These are phyloP conservation scores for Struthidea cinerea DNA, from an alignment of 2,113 vertebrate genomes.

Conservation along the genomic window DNA sequence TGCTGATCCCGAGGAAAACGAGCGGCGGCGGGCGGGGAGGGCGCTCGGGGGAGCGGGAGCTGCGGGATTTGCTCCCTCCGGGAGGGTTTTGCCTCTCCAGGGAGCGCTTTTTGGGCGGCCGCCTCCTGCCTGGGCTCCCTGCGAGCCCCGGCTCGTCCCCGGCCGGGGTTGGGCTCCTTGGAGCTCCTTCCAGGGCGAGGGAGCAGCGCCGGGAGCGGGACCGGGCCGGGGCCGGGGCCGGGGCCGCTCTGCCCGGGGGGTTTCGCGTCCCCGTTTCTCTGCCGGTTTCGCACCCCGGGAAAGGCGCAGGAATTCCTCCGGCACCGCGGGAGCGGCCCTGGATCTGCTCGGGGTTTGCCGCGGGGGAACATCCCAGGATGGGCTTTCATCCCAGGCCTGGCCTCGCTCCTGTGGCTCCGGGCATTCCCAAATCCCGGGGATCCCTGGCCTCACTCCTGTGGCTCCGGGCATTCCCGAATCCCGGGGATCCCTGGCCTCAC, in stretches of 20 bases:
- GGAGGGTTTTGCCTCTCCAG: neutral
- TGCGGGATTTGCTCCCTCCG: neutral
- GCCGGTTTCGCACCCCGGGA: neutral
- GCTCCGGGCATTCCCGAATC: neutral
- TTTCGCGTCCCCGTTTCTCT: neutral
- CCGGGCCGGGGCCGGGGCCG: neutral
- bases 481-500: neutral
- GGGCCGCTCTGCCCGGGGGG: neutral
- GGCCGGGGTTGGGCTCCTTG: neutral
- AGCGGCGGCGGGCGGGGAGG: neutral
- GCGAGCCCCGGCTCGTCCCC: neutral
- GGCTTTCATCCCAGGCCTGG: neutral
- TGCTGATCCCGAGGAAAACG: conserved; percentile 14
- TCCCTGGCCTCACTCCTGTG: too few relatives aligned
- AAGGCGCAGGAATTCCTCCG: neutral
- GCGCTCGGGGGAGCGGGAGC: neutral
- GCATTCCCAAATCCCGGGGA: neutral
- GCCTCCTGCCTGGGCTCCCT: neutral
- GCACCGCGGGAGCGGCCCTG: fast-evolving
- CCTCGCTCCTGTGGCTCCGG: neutral
- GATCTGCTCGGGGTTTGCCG: fast-evolving
- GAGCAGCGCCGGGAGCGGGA: neutral
- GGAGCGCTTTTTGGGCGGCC: neutral
- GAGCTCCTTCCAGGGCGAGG: neutral
- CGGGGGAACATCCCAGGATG: neutral